Percentiles rank a stretch among this genome's conserved stretches.
These are phyloP conservation scores for Exephanes ischioxanthus DNA, from an alignment of 2,888 invertebrate species.

Conservation along the genomic window DNA sequence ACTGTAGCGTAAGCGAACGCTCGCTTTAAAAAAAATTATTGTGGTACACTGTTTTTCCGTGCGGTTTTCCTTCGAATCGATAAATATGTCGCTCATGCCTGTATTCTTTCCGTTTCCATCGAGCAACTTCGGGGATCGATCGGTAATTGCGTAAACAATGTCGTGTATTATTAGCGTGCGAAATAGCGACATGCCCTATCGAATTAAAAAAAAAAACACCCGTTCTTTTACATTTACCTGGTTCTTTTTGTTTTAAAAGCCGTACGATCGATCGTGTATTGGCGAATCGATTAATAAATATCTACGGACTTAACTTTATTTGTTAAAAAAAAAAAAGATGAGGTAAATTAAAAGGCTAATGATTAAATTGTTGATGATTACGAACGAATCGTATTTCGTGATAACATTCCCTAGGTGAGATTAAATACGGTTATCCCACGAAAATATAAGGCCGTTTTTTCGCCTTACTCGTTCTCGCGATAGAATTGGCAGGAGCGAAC, in stretches of 20 bases:
- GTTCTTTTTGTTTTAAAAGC: background rate
- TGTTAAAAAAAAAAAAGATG: conserved; percentile 21
- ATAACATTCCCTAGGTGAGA: conserved; percentile 63
- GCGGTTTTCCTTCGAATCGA: conserved; percentile 46
- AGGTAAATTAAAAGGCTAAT: conserved; percentile 26
- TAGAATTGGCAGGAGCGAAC: conserved; percentile 12
- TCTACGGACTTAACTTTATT: conserved; percentile 28
- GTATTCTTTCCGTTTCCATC: conserved; percentile 18
- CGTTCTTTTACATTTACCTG: background rate
- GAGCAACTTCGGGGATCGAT: conserved; percentile 6
- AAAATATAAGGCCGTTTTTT: conserved; percentile 9
- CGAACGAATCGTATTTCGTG: conserved; percentile 56
- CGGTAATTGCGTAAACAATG: conserved; percentile 3
- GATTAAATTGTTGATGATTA: conserved; percentile 46
- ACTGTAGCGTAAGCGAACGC: background rate
- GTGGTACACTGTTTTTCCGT: conserved; percentile 33
- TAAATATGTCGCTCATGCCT: conserved; percentile 55
- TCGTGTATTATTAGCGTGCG: background rate
- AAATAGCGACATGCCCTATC: background rate
- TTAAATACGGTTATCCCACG: conserved; percentile 41
- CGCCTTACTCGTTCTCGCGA: conserved; percentile 4
- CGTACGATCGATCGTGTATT: conserved; percentile 14
- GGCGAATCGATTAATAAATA: conserved; percentile 4
- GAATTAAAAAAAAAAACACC: background rate
- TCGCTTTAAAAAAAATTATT: background rate